These are phyloP conservation scores for Ashinkailepas kermadecensis DNA, from an alignment of 2,888 invertebrate genomes.

Conservation along the genomic window DNA sequence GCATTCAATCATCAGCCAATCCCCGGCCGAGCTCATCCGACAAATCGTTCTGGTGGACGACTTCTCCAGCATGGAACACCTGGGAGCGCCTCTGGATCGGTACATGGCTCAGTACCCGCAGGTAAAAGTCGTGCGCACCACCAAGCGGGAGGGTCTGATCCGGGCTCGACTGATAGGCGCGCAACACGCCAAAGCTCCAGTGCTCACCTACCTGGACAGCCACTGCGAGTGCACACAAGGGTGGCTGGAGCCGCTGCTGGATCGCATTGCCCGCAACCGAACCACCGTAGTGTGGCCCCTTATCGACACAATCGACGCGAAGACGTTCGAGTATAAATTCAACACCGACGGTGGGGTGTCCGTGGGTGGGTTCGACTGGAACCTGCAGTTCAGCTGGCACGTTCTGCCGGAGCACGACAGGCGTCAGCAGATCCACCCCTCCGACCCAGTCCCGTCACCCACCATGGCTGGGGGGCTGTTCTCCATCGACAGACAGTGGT, in stretches of 20 bases:
- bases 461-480: slow-evolving; percentile 99
- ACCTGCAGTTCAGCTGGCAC: slow-evolving; percentile 92
- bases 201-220: slow-evolving; percentile 93
- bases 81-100: slow-evolving; percentile 82
- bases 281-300: slow-evolving; percentile 49
- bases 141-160: slow-evolving; percentile 89
- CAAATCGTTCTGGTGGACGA: no score
- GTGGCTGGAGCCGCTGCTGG: slow-evolving; percentile 50
- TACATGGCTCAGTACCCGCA: slow-evolving; percentile 74
- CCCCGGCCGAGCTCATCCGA: no score
- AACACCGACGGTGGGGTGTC: slow-evolving; percentile 55
- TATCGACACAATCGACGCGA: slow-evolving; percentile 73
- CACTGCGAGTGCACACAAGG: slow-evolving; percentile 93
- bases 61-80: slow-evolving; percentile 60
- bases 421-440: slow-evolving; percentile 72
- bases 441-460: slow-evolving; percentile 90
- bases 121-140: slow-evolving; percentile 82
- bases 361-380: slow-evolving; percentile 60
- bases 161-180: slow-evolving; percentile 87
- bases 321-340: slow-evolving; percentile 81
- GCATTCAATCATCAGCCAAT: no score
- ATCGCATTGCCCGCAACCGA: slow-evolving; percentile 40
- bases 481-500: slow-evolving; percentile 87
- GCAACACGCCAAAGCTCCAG: slow-evolving; percentile 69
- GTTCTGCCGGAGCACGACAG: slow-evolving; percentile 86